These are phyloP conservation scores for Gephyroberyx darwinii DNA, from an alignment of 2,797 vertebrate species.

Conservation along the genomic window DNA sequence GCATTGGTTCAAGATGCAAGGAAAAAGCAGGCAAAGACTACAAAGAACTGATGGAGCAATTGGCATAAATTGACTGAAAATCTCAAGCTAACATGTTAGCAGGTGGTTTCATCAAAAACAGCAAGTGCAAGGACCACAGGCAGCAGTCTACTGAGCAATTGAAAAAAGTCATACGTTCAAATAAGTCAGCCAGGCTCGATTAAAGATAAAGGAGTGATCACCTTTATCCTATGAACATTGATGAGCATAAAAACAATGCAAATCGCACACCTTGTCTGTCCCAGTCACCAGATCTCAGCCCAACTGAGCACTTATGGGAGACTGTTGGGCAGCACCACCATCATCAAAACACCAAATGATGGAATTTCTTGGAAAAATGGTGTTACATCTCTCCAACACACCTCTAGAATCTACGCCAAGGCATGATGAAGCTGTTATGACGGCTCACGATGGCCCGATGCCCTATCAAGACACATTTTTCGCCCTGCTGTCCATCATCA, in stretches of 20 bases:
- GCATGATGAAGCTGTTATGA: constrained; percentile 5
- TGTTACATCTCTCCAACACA: constrained; percentile 1
- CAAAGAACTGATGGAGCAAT: no score
- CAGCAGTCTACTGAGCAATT: no score
- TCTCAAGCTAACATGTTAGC: no score
- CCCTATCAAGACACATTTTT: constrained; percentile 21
- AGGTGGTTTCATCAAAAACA: no score
- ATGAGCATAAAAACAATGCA: constrained; percentile 3
- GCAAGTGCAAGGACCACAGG: no score
- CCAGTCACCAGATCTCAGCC: neutral
- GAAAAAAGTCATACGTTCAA: no score
- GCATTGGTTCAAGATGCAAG: no score
- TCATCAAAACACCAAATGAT: constrained; percentile 28
- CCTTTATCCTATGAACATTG: constrained; percentile 7
- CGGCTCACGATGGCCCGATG: neutral
- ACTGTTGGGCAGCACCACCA: neutral
- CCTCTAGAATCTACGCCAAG: constrained; percentile 35
- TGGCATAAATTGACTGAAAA: no score
- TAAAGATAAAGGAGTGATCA: constrained; percentile 13
- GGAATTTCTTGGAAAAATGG: neutral
- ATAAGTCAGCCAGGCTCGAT: neutral
- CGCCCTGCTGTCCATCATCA: constrained; percentile 19
- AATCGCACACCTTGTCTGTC: no score
- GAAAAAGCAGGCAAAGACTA: no score
- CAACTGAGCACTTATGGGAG: neutral